Conservation (phyloP, 2,113 vertebrate genomes). For the Thalassoma bifasciatum region DNA sequence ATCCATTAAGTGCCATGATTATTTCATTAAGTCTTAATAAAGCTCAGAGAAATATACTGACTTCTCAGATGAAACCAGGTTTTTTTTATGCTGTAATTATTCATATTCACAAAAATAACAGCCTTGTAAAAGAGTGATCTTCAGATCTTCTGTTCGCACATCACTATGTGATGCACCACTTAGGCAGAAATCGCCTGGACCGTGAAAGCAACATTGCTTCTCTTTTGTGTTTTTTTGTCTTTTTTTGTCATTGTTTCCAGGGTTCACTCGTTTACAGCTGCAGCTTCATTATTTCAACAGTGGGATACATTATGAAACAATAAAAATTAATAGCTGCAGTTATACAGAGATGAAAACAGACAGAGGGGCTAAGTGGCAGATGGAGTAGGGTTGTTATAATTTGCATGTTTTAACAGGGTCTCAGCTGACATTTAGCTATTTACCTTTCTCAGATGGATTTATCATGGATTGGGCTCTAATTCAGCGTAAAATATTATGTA, state of each 20-base stretch:
- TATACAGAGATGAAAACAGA: slow-evolving; percentile 13
- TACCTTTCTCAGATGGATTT: slow-evolving; percentile 73
- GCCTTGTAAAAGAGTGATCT: neutral
- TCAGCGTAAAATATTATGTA: slow-evolving; percentile 72
- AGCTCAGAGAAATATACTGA: slow-evolving; percentile 46
- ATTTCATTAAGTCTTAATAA: slow-evolving; percentile 61
- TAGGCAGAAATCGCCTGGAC: slow-evolving; percentile 40
- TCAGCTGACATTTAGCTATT: slow-evolving; percentile 70
- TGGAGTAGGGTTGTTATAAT: slow-evolving; percentile 64
- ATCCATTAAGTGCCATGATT: slow-evolving; percentile 56
- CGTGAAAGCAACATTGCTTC: neutral
- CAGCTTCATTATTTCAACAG: slow-evolving; percentile 33
- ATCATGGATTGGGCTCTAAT: slow-evolving; percentile 70
- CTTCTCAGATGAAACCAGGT: slow-evolving; percentile 36
- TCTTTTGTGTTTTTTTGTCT: slow-evolving; percentile 4
- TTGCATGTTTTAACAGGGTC: slow-evolving; percentile 73
- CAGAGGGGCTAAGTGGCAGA: slow-evolving; percentile 46
- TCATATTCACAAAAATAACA: slow-evolving; percentile 33
- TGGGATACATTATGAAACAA: slow-evolving; percentile 44
- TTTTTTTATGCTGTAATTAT: slow-evolving; percentile 42
- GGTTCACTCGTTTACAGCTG: slow-evolving; percentile 11
- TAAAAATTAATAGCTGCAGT: slow-evolving; percentile 9
- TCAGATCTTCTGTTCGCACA: slow-evolving; percentile 9
- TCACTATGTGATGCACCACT: slow-evolving; percentile 36
- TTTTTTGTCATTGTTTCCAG: slow-evolving; percentile 21